Conservation (phyloP, 2,888 invertebrate genomes). For the Coecobrya sp. region DNA sequence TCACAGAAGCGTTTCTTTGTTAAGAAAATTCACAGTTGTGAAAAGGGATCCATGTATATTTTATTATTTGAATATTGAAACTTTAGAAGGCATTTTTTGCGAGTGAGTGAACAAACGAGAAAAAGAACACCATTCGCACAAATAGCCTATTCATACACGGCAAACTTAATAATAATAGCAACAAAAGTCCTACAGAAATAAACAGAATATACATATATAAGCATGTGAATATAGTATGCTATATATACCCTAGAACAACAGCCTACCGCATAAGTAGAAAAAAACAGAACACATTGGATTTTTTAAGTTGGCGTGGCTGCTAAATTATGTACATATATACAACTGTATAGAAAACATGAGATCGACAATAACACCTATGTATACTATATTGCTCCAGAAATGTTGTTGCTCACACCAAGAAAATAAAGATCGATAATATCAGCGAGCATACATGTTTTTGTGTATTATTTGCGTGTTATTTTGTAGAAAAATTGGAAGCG, state of each 20-base stretch:
- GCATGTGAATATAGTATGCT: not conserved
- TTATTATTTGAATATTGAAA: not conserved
- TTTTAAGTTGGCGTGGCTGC: not conserved
- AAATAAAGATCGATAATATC: too few relatives aligned
- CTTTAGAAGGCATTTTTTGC: not conserved
- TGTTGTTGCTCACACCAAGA: too few relatives aligned
- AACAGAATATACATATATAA: constrained; percentile 36
- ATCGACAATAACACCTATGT: too few relatives aligned
- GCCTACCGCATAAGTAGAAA: constrained; percentile 46
- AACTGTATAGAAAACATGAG: too few relatives aligned
- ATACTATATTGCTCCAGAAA: too few relatives aligned
- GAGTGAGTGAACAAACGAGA: not conserved
- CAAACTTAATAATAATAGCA: not conserved
- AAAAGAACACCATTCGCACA: not conserved
- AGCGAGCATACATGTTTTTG: too few relatives aligned
- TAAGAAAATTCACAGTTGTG: constrained; percentile 19
- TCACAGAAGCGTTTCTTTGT: not conserved
- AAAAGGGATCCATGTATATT: constrained; percentile 2
- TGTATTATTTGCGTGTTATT: too few relatives aligned
- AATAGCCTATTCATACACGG: not conserved
- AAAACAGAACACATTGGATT: not conserved
- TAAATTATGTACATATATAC: not conserved
- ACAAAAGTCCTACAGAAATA: constrained; percentile 32
- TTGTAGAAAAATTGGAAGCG: too few relatives aligned
- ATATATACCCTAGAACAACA: constrained; percentile 23